Base-by-base conservation (phyloP, 2,113 vertebrate species). In the Cyprinodon brontotheroides region DNA sequence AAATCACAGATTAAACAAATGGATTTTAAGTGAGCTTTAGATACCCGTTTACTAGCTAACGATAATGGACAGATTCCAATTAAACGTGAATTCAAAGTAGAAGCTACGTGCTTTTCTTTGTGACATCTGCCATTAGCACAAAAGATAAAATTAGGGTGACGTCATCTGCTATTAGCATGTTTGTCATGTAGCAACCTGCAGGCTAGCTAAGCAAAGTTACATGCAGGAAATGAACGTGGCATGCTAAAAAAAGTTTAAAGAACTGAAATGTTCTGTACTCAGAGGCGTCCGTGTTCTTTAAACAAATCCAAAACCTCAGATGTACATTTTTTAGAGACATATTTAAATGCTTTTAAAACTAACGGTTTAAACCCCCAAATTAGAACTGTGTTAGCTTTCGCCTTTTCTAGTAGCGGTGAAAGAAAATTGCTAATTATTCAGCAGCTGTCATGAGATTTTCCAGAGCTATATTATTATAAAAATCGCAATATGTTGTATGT, bases 51-150 rank as follows among this genome's bases (percentile, higher is more conserved):
- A 47, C 20, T 61, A 39, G 66, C 61, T 48, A 45, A 36, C 39
- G 11, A 8, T 12, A 67, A 69, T 20, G 13, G 38, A 70, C 14
- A 63, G 40, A 83, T 40, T 73, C 60, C 65, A 61, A 79, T 2
- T 5, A 60, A 64, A 68, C 45, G 59, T 83, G 13, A 73, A 61
- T 39, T 29, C 6, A 62, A 77, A 79, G 39, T 3, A 29, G 45
- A 0, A 70, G 47, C 5, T 29, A 61, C 37, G 37, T 17, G 29
- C 2, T n/a, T 3, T 29, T 38, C 50, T 48, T 63, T n/a, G 65
- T 48, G 12, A 45, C 3, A 38, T 14, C 4, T 65, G 11, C 4
- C 40, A 62, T 75, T 72, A 36, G 36, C 12, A 43, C 8, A 39
- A 38, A n/a, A 39, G 29, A 22, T 17, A 39, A 65, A 60, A 41